Evolutionary conservation across 2,888 invertebrate genomes (phyloP).

Genomic region (Polyommatus iphigenia): DNA sequence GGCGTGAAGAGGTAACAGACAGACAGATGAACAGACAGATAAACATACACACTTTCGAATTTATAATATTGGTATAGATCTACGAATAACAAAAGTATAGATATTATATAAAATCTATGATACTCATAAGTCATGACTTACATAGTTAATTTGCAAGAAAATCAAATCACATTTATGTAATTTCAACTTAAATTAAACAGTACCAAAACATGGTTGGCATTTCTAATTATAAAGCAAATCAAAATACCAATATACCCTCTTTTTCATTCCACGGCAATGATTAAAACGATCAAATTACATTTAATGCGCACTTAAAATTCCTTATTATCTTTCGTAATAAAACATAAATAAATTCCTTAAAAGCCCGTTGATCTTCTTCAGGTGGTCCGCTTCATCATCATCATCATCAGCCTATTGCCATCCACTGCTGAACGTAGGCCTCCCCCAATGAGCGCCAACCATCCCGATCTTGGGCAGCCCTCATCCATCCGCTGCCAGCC

Average conservation of each 20-base stretch:
- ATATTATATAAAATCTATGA: too few relatives aligned
- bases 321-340: constrained; percentile 19
- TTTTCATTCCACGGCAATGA: not conserved
- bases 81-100: too few relatives aligned
- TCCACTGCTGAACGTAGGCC: too few relatives aligned
- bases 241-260: not conserved
- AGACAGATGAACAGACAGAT: too few relatives aligned
- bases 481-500: too few relatives aligned
- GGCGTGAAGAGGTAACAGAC: too few relatives aligned
- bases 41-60: too few relatives aligned
- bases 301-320: constrained; percentile 5
- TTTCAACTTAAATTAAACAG: not conserved
- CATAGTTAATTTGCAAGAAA: not conserved
- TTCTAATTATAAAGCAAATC: not conserved
- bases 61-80: too few relatives aligned
- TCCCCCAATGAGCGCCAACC: too few relatives aligned
- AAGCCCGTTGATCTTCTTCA: constrained; percentile 20
- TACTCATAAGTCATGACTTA: not conserved
- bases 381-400: too few relatives aligned
- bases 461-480: too few relatives aligned
- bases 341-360: constrained; percentile 26
- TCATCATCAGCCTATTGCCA: too few relatives aligned
- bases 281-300: constrained; percentile 17
- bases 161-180: not conserved
- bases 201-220: not conserved